A percentile compares a stretch with the other conserved stretches of the same genome.
Evolutionary conservation across 2,888 invertebrate genomes (phyloP).

Genomic region (Nudaria mundana): DNA sequence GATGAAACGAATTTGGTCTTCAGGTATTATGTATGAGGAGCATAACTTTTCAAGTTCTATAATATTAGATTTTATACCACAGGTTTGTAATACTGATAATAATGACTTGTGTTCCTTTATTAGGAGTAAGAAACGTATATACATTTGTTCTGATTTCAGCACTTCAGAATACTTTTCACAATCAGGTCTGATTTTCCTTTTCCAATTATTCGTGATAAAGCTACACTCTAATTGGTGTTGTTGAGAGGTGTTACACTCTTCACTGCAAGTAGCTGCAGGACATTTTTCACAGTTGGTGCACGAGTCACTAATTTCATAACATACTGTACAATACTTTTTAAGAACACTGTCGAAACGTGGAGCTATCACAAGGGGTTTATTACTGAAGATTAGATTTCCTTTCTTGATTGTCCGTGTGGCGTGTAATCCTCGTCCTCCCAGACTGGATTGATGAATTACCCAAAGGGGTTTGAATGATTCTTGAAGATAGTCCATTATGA

Average conservation of each 20-base stretch:
- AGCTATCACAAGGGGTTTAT: constrained; percentile 84
- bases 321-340: constrained; percentile 82
- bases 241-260: constrained; percentile 77
- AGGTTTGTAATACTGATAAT: constrained; percentile 67
- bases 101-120: constrained; percentile 61
- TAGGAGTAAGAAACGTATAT: constrained; percentile 53
- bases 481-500: constrained; percentile 27
- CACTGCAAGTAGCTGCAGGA: constrained; percentile 84
- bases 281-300: constrained; percentile 81
- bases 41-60: constrained; percentile 75
- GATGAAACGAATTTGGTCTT: constrained; percentile 78
- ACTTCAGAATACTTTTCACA: constrained; percentile 28
- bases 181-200: constrained; percentile 55
- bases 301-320: constrained; percentile 72
- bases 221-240: constrained; percentile 83
- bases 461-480: constrained; percentile 54
- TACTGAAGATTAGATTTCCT: constrained; percentile 85
- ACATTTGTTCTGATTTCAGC: constrained; percentile 47
- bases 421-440: constrained; percentile 87
- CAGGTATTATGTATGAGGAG: constrained; percentile 59
- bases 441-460: constrained; percentile 78
- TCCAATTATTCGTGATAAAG: constrained; percentile 79
- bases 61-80: constrained; percentile 47
- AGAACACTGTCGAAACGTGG: constrained; percentile 79
- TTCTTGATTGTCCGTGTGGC: constrained; percentile 82